These are phyloP conservation scores for Leucania comma DNA, from an alignment of 2,888 invertebrate genomes.

Conservation along the genomic window DNA sequence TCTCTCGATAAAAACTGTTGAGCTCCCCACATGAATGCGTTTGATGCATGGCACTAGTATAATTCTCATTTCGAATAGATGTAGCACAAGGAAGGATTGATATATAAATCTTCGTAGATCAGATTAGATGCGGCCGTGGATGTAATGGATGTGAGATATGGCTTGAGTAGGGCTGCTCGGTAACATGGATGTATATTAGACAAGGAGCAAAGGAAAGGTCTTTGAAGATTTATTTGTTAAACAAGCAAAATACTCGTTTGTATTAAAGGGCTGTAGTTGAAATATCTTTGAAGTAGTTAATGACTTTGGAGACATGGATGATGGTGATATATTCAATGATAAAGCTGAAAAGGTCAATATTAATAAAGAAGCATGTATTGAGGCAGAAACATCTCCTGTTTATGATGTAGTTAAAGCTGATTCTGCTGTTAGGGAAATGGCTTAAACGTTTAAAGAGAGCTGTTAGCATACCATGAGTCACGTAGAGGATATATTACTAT, in stretches of 20 bases:
- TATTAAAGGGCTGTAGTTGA: neutral
- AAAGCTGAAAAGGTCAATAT: neutral
- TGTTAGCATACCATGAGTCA: neutral
- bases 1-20: conserved; percentile 46
- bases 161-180: conserved; percentile 29
- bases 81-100: conserved; percentile 65
- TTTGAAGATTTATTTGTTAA: conserved; percentile 11
- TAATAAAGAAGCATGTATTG: neutral
- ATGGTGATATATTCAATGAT: neutral
- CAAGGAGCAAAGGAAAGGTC: neutral
- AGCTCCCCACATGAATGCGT: conserved; percentile 32
- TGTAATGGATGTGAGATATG: conserved; percentile 47
- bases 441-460: conserved; percentile 23
- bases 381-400: neutral
- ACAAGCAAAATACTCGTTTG: neutral
- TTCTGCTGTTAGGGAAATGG: neutral
- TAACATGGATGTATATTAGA: conserved; percentile 11
- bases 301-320: neutral
- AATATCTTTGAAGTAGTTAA: neutral
- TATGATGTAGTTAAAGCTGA: neutral
- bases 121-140: conserved; percentile 67
- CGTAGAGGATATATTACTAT: conserved; percentile 11
- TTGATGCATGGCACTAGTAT: conserved; percentile 54
- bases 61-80: conserved; percentile 62
- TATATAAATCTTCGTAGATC: conserved; percentile 78